Evolutionary conservation across 2,797 vertebrate species (phyloP), one percentile per base, ranked within the genome.

Genomic region (Melopsittacus undulatus): DNA sequence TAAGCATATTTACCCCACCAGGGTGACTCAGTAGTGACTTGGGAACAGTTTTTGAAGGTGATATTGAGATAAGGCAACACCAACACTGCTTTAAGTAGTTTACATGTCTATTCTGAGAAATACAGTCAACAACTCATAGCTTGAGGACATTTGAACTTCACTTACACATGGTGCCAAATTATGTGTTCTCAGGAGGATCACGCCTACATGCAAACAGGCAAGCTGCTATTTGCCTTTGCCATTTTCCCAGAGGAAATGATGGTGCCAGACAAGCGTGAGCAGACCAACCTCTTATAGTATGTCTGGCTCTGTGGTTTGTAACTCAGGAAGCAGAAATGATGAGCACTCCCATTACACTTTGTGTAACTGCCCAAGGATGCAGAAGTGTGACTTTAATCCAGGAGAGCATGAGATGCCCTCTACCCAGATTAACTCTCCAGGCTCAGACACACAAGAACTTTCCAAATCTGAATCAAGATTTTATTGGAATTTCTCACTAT

Each of bases 231-330:
- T 95, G 95, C 90, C 95, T 86, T 77, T 94, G 75, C 88, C 94
- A 77, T 95, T 90, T 95, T 96, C 95, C 93, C 95, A 96, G 92
- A 96, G 95, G 92, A 96, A 96, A 84, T 13, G 66, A 43, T 77
- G 78, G 86, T 96, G 90, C 94, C 92, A 95, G 90, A 92, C 94
- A 94, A 94, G 86, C 59, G 96, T 83, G 95, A 96, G 95, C 95
- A 96, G 77, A 93, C 83, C 94, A 87, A 38, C 56, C 64, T 64
- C 95, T 72, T 30, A 43, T 0, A 74, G 63, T 40, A 52, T 21
- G 72, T 83, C 95, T 90, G 75, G 75, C 81, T 85, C 56, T 78
- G 83, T 62, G 80, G 77, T 93, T 87, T 89, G 70, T 54, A 80
- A 23, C 48, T 48, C 89, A 82, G 80, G 85, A 94, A 90, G 48